Conservation (phyloP, 2,888 invertebrate species). For the Tolmerus cingulatus region DNA sequence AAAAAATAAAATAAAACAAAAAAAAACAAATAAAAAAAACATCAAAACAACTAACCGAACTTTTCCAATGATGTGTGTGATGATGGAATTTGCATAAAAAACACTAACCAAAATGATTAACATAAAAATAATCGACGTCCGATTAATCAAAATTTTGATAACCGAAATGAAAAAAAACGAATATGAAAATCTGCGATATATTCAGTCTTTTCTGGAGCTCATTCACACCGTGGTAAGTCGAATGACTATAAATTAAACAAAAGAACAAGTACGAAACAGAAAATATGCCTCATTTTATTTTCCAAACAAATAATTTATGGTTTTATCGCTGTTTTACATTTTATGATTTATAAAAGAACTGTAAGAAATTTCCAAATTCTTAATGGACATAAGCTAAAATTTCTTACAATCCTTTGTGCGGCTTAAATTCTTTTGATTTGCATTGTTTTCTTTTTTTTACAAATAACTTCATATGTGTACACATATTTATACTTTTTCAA, state of each 20-base stretch:
- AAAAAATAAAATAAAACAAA: slow-evolving; percentile 45
- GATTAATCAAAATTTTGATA: slow-evolving; percentile 50
- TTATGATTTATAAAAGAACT: neutral
- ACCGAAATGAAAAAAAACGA: slow-evolving; percentile 49
- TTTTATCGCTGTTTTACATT: slow-evolving; percentile 16
- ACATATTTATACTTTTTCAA: neutral
- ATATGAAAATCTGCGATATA: slow-evolving; percentile 52
- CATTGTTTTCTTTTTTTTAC: neutral
- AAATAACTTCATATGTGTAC: neutral
- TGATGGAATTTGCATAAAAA: slow-evolving; percentile 26
- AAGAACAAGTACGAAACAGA: slow-evolving; percentile 50
- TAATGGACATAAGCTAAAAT: neutral
- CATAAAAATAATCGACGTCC: slow-evolving; percentile 30
- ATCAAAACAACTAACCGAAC: slow-evolving; percentile 47
- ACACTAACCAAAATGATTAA: slow-evolving; percentile 47
- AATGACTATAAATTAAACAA: slow-evolving; percentile 64
- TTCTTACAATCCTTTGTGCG: neutral
- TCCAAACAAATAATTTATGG: slow-evolving; percentile 1
- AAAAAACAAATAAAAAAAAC: slow-evolving; percentile 47
- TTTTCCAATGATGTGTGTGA: slow-evolving; percentile 26
- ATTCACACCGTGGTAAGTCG: slow-evolving; percentile 98
- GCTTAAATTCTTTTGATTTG: slow-evolving; percentile 4
- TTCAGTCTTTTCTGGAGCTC: slow-evolving; percentile 98
- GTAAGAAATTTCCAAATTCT: neutral
- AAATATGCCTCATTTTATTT: slow-evolving; percentile 42